These are phyloP conservation scores for Athalia cordata DNA, from an alignment of 2,888 invertebrate genomes.

Conservation along the genomic window DNA sequence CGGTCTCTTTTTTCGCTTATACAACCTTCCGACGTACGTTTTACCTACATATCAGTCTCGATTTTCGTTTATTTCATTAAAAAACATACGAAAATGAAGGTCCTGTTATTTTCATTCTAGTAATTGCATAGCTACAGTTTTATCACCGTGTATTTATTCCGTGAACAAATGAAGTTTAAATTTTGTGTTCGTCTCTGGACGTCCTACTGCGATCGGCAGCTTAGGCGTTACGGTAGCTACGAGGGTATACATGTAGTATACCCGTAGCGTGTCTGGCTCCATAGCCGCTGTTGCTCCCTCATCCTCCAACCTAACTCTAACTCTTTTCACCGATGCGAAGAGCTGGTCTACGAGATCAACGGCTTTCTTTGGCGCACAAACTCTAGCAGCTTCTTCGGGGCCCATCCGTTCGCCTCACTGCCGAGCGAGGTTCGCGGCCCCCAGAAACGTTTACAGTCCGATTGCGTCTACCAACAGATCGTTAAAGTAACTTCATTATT, in stretches of 20 bases:
- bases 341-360: constrained; percentile 5
- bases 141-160: not conserved
- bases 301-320: not conserved
- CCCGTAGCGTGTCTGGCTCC: too few species aligned
- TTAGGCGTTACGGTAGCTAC: constrained; percentile 16
- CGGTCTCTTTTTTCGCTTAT: constrained; percentile 15
- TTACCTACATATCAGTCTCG: constrained; percentile 16
- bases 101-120: constrained; percentile 10
- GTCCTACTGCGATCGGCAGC: not conserved
- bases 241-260: not conserved
- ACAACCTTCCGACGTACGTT: not conserved
- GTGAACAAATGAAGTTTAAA: constrained; percentile 28
- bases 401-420: too few species aligned
- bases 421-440: not conserved
- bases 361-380: not conserved
- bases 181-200: constrained; percentile 11
- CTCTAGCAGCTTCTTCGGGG: not conserved
- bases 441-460: constrained; percentile 18
- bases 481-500: constrained; percentile 43
- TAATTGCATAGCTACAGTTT: constrained; percentile 19
- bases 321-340: not conserved
- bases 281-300: not conserved
- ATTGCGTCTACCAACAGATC: constrained; percentile 38
- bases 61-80: not conserved
- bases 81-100: constrained; percentile 18